Base-by-base conservation (phyloP, 1,140 invertebrate species). In the Neoseiulus cucumeris region DNA sequence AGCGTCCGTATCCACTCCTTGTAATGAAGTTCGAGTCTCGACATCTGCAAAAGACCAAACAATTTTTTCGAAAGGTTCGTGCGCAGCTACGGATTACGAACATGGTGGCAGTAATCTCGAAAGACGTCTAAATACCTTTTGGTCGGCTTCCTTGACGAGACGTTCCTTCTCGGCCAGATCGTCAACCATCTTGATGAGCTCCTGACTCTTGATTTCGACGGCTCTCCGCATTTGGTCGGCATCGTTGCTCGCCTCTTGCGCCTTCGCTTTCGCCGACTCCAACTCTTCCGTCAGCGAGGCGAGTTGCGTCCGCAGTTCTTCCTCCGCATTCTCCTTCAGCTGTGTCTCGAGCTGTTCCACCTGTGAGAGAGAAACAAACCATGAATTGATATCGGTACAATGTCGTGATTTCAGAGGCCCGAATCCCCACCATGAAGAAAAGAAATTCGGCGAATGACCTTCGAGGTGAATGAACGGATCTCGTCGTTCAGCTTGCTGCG, bases 121-220 rank as follows among this genome's bases (percentile, higher is more conserved):
- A 4, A 39, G 9, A 9, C 33, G 33, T 39, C 33, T 4, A 39
- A 6, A 17, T 25, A 59, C 51, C 22, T 33, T 17, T 2, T 12
- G 6, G 1, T 59, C 51, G 33, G 17, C 51, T 59, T 59, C 51
- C 9, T 59, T 59, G 25, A 29, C 14, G 25, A 59, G 51, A 17
- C 51, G 51, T 20, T 59, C 51, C 51, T 33, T 59, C 17, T 25
- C 33, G 17, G 51, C 14, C 51, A 59, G 9, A 29, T 59, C 51
- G 33, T 59, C 51, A 17, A 59, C 51, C 25, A 59, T 33, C 51
- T 59, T 59, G 4, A 59, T 59, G 22, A 59, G 51, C 9, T 59
- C 51, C 22, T 59, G 51, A 59, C 51, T 59, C 33, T 59, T 59
- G 12, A 25, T 59, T 59, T 59, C 51, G 33, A 59, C 51, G 33